These are phyloP conservation scores for Astropecten irregularis DNA, from an alignment of 53 echinoderm and acorn worm genomes.

Conservation along the genomic window DNA sequence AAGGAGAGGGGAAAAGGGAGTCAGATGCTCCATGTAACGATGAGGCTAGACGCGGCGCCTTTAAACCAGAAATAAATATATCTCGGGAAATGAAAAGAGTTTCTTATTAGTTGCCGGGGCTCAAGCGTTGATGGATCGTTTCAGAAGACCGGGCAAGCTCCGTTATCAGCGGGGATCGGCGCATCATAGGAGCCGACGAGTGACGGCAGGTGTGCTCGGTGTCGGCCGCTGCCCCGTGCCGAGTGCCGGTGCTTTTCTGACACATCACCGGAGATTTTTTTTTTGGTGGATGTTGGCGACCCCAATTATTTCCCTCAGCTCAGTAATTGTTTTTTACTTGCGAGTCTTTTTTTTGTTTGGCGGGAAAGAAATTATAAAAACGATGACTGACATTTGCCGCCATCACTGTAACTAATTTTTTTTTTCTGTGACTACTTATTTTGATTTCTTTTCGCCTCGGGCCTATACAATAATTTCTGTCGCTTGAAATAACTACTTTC, in stretches of 20 bases:
- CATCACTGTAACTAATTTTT: too few relatives aligned
- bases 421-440: too few relatives aligned
- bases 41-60: too few relatives aligned
- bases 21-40: too few relatives aligned
- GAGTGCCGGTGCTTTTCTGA: background rate
- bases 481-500: too few relatives aligned
- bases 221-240: conserved; percentile 18
- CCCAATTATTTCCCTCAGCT: background rate
- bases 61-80: conserved; percentile 45
- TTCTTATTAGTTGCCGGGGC: conserved; percentile 18
- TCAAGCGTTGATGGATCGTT: conserved; percentile 36
- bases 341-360: too few relatives aligned
- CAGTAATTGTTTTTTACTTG: too few relatives aligned
- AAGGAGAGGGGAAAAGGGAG: too few relatives aligned
- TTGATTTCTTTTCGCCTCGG: too few relatives aligned
- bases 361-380: too few relatives aligned
- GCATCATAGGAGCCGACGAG: conserved; percentile 49
- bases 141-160: conserved; percentile 11
- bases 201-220: conserved; percentile 47
- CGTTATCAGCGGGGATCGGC: conserved; percentile 8
- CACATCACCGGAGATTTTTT: background rate
- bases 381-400: too few relatives aligned
- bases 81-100: conserved; percentile 53
- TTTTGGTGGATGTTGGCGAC: background rate
- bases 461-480: too few relatives aligned